Percentiles rank a stretch among this genome's conserved stretches.
Evolutionary conservation across 1,140 invertebrate genomes (phyloP).

Genomic region (Andricus grossulariae): DNA sequence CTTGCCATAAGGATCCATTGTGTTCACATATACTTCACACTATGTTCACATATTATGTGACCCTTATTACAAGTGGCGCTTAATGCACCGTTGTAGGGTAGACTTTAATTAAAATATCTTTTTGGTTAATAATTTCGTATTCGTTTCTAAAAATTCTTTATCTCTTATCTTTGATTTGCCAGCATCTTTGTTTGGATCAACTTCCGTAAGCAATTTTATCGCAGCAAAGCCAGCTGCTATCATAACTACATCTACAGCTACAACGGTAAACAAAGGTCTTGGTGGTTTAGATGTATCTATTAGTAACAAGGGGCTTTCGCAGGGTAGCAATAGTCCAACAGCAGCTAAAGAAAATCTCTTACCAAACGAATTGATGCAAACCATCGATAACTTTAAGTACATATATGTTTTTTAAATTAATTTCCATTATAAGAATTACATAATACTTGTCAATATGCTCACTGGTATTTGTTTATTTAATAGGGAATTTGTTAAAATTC

Average conservation of each 20-base stretch:
- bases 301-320: conserved; percentile 75
- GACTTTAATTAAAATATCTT: too few species aligned
- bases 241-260: conserved; percentile 61
- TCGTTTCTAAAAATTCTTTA: conserved; percentile 41
- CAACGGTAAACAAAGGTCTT: conserved; percentile 76
- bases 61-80: too few species aligned
- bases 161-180: conserved; percentile 43
- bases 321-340: conserved; percentile 77
- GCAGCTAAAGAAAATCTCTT: conserved; percentile 83
- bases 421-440: conserved; percentile 54
- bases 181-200: conserved; percentile 65
- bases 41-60: too few species aligned
- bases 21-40: too few species aligned
- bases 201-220: conserved; percentile 61
- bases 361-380: conserved; percentile 83
- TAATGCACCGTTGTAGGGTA: too few species aligned
- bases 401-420: conserved; percentile 47
- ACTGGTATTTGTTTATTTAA: conserved; percentile 73
- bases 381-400: conserved; percentile 80
- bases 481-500: conserved; percentile 89
- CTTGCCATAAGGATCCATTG: too few species aligned
- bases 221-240: conserved; percentile 64
- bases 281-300: conserved; percentile 81
- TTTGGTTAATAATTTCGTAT: conserved; percentile 39
- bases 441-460: too few species aligned